phyloP scores from a whole-genome alignment of 2,113 vertebrate genomes.

The Calcarius ornatus region DNA sequence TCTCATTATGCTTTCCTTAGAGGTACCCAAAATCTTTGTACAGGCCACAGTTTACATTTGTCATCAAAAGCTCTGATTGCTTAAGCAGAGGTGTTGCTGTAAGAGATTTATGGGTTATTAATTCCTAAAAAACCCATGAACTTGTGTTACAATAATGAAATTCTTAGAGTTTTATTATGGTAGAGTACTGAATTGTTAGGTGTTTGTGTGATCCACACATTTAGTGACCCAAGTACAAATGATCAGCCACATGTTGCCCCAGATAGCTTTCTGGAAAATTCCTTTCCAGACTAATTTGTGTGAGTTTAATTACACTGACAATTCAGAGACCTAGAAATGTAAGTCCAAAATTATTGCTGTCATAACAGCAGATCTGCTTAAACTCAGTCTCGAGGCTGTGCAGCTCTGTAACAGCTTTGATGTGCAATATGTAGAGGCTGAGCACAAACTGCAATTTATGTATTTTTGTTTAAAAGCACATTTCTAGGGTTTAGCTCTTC shows the following conservation, averaged over 20 bases:
- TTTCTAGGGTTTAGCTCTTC: neutral
- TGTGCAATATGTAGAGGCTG: neutral
- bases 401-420: neutral
- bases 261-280: neutral
- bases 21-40: neutral
- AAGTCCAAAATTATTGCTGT: neutral
- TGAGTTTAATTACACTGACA: slow-evolving; percentile 13
- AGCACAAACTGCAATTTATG: neutral
- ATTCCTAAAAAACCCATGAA: neutral
- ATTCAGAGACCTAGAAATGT: neutral
- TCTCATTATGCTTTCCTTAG: neutral
- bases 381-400: neutral
- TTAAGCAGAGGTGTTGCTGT: neutral
- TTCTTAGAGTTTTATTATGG: neutral
- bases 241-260: neutral
- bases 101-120: neutral
- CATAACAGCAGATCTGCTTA: neutral
- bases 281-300: neutral
- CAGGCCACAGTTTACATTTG: neutral
- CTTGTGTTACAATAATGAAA: neutral
- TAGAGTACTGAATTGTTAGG: neutral
- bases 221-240: neutral
- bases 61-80: neutral
- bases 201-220: neutral
- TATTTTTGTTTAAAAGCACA: neutral